phyloP scores from a whole-genome alignment of 2,888 invertebrate genomes.

The Cryptocheilus praepositus region DNA sequence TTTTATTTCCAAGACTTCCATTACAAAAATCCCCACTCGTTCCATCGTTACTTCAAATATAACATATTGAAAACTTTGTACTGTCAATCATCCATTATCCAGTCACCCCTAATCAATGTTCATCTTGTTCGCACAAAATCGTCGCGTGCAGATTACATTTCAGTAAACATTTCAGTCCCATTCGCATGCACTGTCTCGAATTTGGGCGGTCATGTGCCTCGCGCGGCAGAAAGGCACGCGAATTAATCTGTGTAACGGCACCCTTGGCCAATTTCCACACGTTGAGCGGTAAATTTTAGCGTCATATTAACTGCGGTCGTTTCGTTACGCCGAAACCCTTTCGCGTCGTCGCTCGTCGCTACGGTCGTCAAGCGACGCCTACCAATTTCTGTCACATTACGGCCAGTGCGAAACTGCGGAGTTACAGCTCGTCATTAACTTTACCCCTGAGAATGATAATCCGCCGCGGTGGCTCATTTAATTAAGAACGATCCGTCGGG shows the following conservation, averaged over 20 bases:
- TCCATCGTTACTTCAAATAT: too few species aligned
- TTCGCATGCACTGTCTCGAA: too few species aligned
- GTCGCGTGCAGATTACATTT: too few species aligned
- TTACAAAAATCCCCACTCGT: too few species aligned
- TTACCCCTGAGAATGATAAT: slow-evolving; percentile 12
- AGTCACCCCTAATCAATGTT: too few species aligned
- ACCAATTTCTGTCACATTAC: slow-evolving; percentile 1
- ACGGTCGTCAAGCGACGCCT: slow-evolving; percentile 1
- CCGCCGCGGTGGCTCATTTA: slow-evolving; percentile 29
- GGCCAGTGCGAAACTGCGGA: slow-evolving; percentile 31
- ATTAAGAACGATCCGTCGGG: slow-evolving; percentile 30
- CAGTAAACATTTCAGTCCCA: too few species aligned
- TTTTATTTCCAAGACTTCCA: too few species aligned
- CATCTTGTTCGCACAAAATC: too few species aligned
- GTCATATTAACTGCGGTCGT: slow-evolving; percentile 44
- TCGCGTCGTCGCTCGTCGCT: not conserved
- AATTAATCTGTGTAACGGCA: slow-evolving; percentile 51
- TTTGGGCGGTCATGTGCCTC: too few species aligned
- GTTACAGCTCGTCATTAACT: slow-evolving; percentile 38
- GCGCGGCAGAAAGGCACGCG: slow-evolving; percentile 6
- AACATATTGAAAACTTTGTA: too few species aligned
- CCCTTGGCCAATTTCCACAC: slow-evolving; percentile 55
- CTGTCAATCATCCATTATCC: too few species aligned
- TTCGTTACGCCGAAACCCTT: slow-evolving; percentile 27
- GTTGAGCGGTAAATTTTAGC: slow-evolving; percentile 59